Evolutionary conservation across 2,797 vertebrate genomes (phyloP).

Genomic region (Tragopan temminckii): DNA sequence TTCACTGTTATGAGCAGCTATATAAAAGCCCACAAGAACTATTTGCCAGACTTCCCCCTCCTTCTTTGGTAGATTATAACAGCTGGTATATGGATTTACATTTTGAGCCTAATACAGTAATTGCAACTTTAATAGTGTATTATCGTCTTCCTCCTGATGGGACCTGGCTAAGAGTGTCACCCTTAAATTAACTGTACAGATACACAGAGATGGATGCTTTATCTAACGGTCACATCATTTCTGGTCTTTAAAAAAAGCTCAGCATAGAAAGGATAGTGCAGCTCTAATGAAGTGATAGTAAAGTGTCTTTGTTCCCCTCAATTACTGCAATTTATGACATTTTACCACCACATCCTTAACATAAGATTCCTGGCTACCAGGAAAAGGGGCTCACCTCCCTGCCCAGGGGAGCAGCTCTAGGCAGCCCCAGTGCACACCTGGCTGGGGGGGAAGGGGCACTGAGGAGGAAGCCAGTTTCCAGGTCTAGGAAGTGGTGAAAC

Average conservation of each 20-base stretch:
- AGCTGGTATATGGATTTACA: neutral
- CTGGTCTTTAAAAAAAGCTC: neutral
- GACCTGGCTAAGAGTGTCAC: neutral
- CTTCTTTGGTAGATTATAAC: neutral
- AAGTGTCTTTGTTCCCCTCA: neutral
- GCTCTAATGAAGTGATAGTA: neutral
- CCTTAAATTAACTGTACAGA: neutral
- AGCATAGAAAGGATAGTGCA: neutral
- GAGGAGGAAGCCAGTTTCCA: neutral
- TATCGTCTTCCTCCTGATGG: neutral
- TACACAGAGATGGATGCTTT: neutral
- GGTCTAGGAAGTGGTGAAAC: neutral
- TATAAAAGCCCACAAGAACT: conserved; percentile 11
- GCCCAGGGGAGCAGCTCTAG: neutral
- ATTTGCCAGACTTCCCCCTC: neutral
- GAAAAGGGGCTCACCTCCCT: neutral
- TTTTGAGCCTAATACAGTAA: neutral
- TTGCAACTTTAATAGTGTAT: neutral
- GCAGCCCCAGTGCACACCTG: neutral
- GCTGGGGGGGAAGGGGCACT: no score
- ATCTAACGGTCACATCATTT: neutral
- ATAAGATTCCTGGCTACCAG: rapidly evolving
- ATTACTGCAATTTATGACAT: neutral
- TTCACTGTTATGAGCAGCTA: conserved; percentile 4
- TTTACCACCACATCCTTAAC: neutral